Conservation (phyloP, 2,888 invertebrate species). For the Tenthredo scrophulariae region DNA sequence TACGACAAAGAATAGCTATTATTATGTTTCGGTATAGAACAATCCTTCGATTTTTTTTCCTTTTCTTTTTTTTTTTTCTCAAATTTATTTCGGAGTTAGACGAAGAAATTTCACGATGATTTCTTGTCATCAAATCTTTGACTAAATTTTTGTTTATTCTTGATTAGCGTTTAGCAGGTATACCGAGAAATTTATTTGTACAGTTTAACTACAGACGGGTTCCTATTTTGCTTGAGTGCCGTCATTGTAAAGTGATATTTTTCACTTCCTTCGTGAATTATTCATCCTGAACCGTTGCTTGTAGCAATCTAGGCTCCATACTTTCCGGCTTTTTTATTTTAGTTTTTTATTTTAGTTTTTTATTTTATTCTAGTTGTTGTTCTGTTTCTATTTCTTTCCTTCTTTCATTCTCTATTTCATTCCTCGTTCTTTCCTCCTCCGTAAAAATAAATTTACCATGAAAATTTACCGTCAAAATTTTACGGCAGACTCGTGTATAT, state of each 20-base stretch:
- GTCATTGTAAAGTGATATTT: conserved; percentile 10
- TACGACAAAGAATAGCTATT: background rate
- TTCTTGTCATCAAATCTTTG: background rate
- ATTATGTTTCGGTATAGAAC: background rate
- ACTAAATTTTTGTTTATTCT: background rate
- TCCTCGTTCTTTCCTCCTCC: background rate
- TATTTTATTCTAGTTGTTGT: background rate
- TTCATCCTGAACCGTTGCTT: conserved; percentile 18
- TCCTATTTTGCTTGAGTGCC: conserved; percentile 4
- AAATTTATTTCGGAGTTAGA: background rate
- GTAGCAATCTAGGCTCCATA: background rate
- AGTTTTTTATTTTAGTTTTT: background rate
- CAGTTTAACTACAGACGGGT: background rate
- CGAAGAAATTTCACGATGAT: background rate
- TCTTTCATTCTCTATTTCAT: background rate
- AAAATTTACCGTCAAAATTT: background rate
- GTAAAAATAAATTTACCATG: background rate
- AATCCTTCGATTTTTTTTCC: background rate
- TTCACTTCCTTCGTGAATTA: conserved; percentile 27
- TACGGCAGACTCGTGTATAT: background rate
- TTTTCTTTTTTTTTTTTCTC: background rate
- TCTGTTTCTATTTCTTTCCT: background rate
- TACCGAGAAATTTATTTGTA: background rate
- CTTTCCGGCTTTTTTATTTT: background rate
- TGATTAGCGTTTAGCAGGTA: background rate